Conservation (phyloP, 2,888 invertebrate species). For the Linyphia triangularis region DNA sequence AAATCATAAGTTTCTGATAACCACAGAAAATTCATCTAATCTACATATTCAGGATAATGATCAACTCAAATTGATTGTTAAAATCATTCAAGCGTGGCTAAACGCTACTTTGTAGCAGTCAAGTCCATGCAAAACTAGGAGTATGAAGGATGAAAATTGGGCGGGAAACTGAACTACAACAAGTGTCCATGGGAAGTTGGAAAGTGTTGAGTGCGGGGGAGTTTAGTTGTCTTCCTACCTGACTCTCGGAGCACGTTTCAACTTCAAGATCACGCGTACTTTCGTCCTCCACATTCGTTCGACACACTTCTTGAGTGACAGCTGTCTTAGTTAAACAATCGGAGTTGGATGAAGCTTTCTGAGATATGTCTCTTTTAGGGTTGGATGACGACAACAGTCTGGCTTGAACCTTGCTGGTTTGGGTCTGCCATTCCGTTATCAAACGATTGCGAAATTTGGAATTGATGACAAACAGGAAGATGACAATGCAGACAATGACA, state of each 20-base stretch:
- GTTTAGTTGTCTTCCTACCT: slow-evolving; percentile 49
- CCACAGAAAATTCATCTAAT: too few species aligned
- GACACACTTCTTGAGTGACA: slow-evolving; percentile 19
- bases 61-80: too few species aligned
- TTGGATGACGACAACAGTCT: slow-evolving; percentile 31
- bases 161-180: background rate
- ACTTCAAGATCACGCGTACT: slow-evolving; percentile 20
- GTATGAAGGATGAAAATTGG: background rate
- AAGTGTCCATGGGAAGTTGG: background rate
- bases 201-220: slow-evolving; percentile 34
- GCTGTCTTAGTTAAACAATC: slow-evolving; percentile 15
- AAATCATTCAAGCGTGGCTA: background rate
- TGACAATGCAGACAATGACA: slow-evolving; percentile 65
- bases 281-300: slow-evolving; percentile 46
- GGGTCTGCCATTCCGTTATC: slow-evolving; percentile 57
- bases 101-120: background rate
- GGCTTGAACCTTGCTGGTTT: slow-evolving; percentile 56
- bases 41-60: background rate
- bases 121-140: background rate
- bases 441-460: slow-evolving; percentile 67
- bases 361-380: background rate
- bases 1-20: too few species aligned
- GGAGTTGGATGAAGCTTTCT: background rate
- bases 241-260: slow-evolving; percentile 45
- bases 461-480: slow-evolving; percentile 69